Evolutionary conservation across 1,140 invertebrate genomes (phyloP), one percentile per base, ranked within the genome.

Genomic region (Listronotus bonariensis): DNA sequence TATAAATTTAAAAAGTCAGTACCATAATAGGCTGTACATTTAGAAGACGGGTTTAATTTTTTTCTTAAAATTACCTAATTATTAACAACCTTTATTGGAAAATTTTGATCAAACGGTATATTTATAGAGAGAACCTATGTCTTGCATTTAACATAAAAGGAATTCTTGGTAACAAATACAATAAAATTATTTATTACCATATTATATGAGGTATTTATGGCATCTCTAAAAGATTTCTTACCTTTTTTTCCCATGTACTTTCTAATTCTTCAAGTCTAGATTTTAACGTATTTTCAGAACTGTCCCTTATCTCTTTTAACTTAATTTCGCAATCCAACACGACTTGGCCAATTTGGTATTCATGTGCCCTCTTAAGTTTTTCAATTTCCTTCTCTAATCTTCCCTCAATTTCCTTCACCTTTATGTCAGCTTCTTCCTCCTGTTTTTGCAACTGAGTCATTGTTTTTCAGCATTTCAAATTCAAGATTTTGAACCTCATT

Each of bases 261-360:
- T 83, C 82, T 12, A 82, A 69, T 68, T 80, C 76, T 18, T 73
- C 55, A 14, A 79, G 18, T 45, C 26, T 52, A 3, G 14, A 11
- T 48, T 64, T 54, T n/a, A 65, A 17, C 10, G 14, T 20, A 17
- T 14, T 38, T 26, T 61, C 56, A 32, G 41, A 59, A 1, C 14
- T 42, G 14, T 65, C 71, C 68, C 80, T 80, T n/a, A 82, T 71
- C 63, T 80, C 75, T 36, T 76, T 68, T 14, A 79, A 73, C 68
- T 77, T 79, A 34, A 63, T 64, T 51, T 74, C 65, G 32, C 75
- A 75, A 56, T 80, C 77, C 11, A 68, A 55, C 14, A 64, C 46
- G 12, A 71, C 42, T 20, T 58, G 60, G 60, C 64, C 41, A 43
- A 71, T 72, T 52, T 76, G 68, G 51, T 70, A 56, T 46, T 74